Evolutionary conservation across 2,113 vertebrate genomes (phyloP), one percentile per base, ranked within the genome.

Genomic region (Stigmatopora nigra): DNA sequence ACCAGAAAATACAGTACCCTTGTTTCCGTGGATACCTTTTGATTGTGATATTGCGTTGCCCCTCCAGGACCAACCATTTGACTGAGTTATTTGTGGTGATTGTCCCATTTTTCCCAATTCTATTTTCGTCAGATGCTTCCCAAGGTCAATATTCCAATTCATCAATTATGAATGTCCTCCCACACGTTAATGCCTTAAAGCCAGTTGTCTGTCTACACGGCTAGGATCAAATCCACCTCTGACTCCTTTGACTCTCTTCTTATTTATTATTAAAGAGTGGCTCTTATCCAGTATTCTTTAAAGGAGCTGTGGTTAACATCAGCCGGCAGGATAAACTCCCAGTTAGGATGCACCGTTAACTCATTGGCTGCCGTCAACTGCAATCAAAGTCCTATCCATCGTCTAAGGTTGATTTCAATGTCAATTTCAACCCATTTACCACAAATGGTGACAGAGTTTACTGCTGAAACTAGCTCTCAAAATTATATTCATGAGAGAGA

Each of bases 261-360:
- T 72, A 77, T 85, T 45, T 69, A 83, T 79, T 78, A 85, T 84
- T 82, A 35, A 86, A 52, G 10, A 5, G 2, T 47, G 63, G 61
- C 75, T 82, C 73, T 79, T 80, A 71, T 75, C 73, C 75, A 70
- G 17, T 62, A 64, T 46, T 45, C 71, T 75, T 69, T 80, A 71
- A 82, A 68, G 76, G 67, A 12, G 55, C 65, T 58, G 75, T 74
- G 72, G 77, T 86, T 77, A 75, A 77, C 64, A 61, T 64, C 58
- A 66, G 74, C 20, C 38, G 31, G 66, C 47, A 77, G 73, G 80
- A 71, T 64, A 31, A 31, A 31, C 25, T 31, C 25, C 25, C 25
- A 31, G 25, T 31, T 31, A 31, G 25, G 25, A 31, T 3, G 25
- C 25, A 31, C 25, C 25, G 1, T 31, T 31, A 31, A 31, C 25